Evolutionary conservation across 1,140 invertebrate genomes (phyloP).

Genomic region (Lepidurus packardi): DNA sequence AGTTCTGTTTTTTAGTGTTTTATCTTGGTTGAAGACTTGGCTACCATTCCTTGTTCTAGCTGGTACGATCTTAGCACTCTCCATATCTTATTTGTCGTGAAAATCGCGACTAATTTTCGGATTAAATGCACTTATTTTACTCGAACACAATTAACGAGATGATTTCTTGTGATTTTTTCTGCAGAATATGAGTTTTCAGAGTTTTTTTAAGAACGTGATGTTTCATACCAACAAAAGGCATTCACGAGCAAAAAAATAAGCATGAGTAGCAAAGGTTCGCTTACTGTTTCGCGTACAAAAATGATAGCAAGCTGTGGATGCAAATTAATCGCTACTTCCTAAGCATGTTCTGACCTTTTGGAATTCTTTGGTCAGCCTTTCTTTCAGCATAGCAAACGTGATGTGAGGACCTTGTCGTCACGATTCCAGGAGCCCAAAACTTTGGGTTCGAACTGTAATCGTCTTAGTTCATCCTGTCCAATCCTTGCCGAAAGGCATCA

Average conservation of each 20-base stretch:
- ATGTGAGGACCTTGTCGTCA: not conserved
- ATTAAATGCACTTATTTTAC: not conserved
- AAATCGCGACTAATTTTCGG: not conserved
- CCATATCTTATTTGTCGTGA: conserved; percentile 37
- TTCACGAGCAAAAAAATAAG: no score
- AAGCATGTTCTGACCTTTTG: not conserved
- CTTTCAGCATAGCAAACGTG: not conserved
- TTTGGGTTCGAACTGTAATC: not conserved
- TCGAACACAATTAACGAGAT: not conserved
- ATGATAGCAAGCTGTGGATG: not conserved
- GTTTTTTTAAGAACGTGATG: no score
- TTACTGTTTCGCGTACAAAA: not conserved
- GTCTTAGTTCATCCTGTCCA: not conserved
- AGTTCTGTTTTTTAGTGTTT: conserved; percentile 55
- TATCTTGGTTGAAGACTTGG: conserved; percentile 79
- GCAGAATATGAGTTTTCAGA: no score
- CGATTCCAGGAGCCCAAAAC: not conserved
- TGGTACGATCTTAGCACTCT: conserved; percentile 40
- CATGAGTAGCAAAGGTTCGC: no score
- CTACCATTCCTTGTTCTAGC: conserved; percentile 68
- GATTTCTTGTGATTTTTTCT: not conserved
- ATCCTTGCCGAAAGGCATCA: not conserved
- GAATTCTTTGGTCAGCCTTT: not conserved
- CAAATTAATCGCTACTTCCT: not conserved
- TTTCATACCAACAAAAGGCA: no score